Evolutionary conservation across 2,113 vertebrate species (phyloP).

Genomic region (Muntiacus reevesi): DNA sequence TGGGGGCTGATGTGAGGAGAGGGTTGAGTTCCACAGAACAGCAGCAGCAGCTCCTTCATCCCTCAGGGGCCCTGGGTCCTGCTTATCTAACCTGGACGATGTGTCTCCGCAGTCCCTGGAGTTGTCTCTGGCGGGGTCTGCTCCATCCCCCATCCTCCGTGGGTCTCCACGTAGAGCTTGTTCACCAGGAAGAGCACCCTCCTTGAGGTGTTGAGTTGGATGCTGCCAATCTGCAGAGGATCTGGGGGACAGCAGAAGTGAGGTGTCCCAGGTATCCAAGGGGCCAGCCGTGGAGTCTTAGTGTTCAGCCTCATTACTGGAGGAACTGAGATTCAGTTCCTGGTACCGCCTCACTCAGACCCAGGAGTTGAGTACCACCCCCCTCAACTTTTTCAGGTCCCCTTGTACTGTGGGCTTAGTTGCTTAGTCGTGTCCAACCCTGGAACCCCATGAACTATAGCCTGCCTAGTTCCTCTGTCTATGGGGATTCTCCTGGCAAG

Average conservation of each 20-base stretch:
- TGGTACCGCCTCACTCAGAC: not conserved
- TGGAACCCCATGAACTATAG: not conserved
- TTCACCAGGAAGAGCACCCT: conserved; percentile 88
- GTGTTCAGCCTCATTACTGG: not conserved
- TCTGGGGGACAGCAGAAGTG: conserved; percentile 62
- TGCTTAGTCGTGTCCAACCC: accelerated
- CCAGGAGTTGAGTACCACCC: not conserved
- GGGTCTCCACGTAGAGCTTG: conserved; percentile 86
- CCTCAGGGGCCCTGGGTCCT: not conserved
- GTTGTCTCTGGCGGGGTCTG: not conserved
- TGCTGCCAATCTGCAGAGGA: conserved; percentile 52
- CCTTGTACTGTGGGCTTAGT: not conserved
- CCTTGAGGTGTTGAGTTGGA: conserved; percentile 75
- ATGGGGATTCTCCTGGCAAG: not conserved
- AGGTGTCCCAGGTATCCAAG: not conserved
- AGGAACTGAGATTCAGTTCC: not conserved
- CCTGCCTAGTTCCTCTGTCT: not conserved
- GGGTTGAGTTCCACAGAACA: conserved; percentile 17
- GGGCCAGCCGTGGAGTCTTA: not conserved
- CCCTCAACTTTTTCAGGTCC: not conserved
- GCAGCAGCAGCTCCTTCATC: not conserved
- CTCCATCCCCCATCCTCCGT: conserved; percentile 77
- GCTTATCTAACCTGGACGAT: conserved; percentile 2
- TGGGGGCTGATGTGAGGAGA: conserved; percentile 43
- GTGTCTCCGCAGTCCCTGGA: not conserved